Base-by-base conservation (phyloP, 2,113 vertebrate species). In the Bujurquina vittata region DNA sequence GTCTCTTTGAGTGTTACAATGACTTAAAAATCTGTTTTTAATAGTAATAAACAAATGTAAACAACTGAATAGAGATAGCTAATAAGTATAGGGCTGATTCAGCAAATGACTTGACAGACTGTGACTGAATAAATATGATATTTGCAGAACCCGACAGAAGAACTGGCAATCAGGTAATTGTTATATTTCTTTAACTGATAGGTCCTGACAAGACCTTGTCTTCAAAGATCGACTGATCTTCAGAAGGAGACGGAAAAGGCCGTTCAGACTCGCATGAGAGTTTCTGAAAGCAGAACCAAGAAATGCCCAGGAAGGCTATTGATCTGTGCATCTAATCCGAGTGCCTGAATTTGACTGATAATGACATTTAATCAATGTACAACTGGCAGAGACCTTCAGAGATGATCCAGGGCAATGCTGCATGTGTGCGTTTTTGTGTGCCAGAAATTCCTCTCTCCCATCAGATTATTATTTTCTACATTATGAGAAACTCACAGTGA, bases 301-400 rank as follows among this genome's bases (percentile, higher is more conserved):
- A 88, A 93, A 93, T 84, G 72, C 46, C 75, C 73, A 60, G 76
- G 80, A 92, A 92, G 54, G 43, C 43, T 89, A 92, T 94, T 85
- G 92, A 94, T 93, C 88, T 73, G 54, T 5, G 60, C 80, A 84
- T 90, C 88, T 80, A 82, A 89, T 31, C 78, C 55, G 9, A 73
- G 78, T 4, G 5, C 85, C 82, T 84, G 83, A 92, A 80, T 90
- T 83, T 87, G 88, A 90, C 89, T 87, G 88, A 93, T 93, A 91
- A 94, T 73, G 91, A 89, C 81, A 18, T 77, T 31, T 88, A 86
- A 91, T 94, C 91, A 22, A 92, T 93, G 59, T 7, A 49, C 77
- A 85, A 43, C 76, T 62, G 49, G 77, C 84, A 65, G 55, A 84
- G 78, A 69, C 60, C 78, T 78, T 87, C 56, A 73, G 78, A 80